These are phyloP conservation scores for Philhelius pedissequus DNA, from an alignment of 2,888 invertebrate genomes.

Conservation along the genomic window DNA sequence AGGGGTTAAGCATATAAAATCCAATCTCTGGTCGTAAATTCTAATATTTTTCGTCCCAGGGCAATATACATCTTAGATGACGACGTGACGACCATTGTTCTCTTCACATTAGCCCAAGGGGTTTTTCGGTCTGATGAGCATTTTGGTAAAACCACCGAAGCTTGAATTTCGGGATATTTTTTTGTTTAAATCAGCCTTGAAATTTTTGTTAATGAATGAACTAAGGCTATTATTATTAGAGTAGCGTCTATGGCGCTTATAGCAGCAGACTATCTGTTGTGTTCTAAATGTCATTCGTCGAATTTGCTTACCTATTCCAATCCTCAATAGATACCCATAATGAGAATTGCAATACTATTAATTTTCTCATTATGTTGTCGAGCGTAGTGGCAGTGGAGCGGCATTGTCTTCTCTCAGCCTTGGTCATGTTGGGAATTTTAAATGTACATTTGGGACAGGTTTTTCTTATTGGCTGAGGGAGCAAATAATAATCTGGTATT, in stretches of 20 bases:
- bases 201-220: slow-evolving; percentile 43
- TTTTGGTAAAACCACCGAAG: slow-evolving; percentile 10
- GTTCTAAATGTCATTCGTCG: neutral
- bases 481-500: neutral
- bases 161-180: slow-evolving; percentile 19
- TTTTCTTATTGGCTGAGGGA: neutral
- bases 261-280: neutral
- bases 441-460: neutral
- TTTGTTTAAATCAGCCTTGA: slow-evolving; percentile 47
- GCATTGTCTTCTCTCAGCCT: too few species aligned
- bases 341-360: slow-evolving; percentile 36
- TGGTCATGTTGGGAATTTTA: too few species aligned
- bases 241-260: neutral
- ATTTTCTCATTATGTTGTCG: slow-evolving; percentile 9
- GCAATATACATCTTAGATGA: neutral
- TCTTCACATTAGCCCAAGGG: slow-evolving; percentile 31
- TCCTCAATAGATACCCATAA: neutral
- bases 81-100: slow-evolving; percentile 8
- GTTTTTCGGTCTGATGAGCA: slow-evolving; percentile 18
- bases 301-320: neutral
- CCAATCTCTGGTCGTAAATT: neutral
- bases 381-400: too few species aligned
- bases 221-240: neutral
- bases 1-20: slow-evolving; percentile 8
- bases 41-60: neutral